Evolutionary conservation across 2,113 vertebrate species (phyloP), one percentile per base, ranked within the genome.

Genomic region (Microcebus griseorufus): DNA sequence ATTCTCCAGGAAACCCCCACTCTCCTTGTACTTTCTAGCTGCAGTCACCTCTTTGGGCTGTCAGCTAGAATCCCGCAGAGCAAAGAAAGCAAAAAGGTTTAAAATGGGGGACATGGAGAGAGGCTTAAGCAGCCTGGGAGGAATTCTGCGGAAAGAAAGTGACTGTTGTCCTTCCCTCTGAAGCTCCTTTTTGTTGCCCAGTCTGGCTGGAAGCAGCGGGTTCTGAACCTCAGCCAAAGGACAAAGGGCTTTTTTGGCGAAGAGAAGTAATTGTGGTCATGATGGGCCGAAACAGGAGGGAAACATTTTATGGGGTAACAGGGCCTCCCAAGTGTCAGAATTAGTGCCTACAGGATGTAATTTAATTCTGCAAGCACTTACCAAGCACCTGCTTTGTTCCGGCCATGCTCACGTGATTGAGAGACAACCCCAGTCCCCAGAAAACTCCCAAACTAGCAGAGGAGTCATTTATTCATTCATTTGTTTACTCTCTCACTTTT

Each of bases 211-310:
- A 87, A 94, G 83, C 92, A 96, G 92, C 88, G 6, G 93, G 72
- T 53, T 72, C 87, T 97, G 92, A 97, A 96, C 80, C 8, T 84
- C 86, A 70, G 96, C 96, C 96, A 95, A 97, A 80, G 88, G 89
- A 96, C 85, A 96, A 97, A 96, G 58, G 93, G 83, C 58, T 87
- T 97, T 95, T 93, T 93, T 93, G 79, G 86, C 64, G 90, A 60
- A 87, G 93, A 94, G 87, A 90, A 89, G 55, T 72, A 55, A 94
- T 70, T 96, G 89, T 95, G 92, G 75, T 93, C 86, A 87, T 0
- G 51, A 81, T 34, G 83, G 93, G 88, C 75, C 93, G 64, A 86
- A 94, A 55, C 58, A 55, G 78, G 86, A 97, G 96, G 79, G 87
- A 93, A 87, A 82, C 93, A 22, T 95, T 96, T 94, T 72, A 86